Base-by-base conservation (phyloP, 2,113 vertebrate species). In the Hippoglossus stenolepis region DNA sequence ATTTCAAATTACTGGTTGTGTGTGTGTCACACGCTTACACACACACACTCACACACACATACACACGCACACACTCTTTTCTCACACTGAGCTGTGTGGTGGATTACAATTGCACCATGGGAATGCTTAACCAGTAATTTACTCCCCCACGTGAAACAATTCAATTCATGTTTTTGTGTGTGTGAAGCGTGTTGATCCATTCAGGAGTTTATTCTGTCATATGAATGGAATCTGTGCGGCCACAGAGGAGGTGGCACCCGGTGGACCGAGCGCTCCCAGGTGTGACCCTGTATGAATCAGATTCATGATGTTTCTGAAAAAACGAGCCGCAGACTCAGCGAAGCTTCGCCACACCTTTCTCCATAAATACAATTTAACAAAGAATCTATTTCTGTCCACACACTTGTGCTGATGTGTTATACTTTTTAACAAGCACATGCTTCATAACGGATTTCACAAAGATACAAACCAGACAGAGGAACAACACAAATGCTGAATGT, bases 91-190 rank as follows among this genome's bases (percentile, higher is more conserved):
- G 66, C 49, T 60, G 59, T 23, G 13, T 10, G 26, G 24, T 74
- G 64, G 38, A 54, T 73, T 31, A 67, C 70, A 78, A 74, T 77
- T 80, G 64, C 74, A 66, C 21, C 18, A 31, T 26, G 11, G 45
- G 28, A 72, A 82, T 49, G 57, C 68, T 73, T 64, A 74, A 88
- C 87, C 64, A 67, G 79, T 78, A 3, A 86, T 86, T 89, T 84
- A 61, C 77, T 73, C 69, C 31, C 7, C 31, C 31, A 31, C 6
- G 31, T 7, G 31, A 31, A 51, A 24, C 23, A 70, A 84, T 60
- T 20, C 11, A 65, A 35, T 75, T 66, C n/a, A 71, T 69, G 31
- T 54, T 65, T 17, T 28, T 47, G 49, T 17, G 31, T 28, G 51
- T 54, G 51, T 54, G 51, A 21, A 61, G 13, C 47, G 21, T 35